These are phyloP conservation scores for Eupelmus urozonus DNA, from an alignment of 2,888 invertebrate genomes.

Conservation along the genomic window DNA sequence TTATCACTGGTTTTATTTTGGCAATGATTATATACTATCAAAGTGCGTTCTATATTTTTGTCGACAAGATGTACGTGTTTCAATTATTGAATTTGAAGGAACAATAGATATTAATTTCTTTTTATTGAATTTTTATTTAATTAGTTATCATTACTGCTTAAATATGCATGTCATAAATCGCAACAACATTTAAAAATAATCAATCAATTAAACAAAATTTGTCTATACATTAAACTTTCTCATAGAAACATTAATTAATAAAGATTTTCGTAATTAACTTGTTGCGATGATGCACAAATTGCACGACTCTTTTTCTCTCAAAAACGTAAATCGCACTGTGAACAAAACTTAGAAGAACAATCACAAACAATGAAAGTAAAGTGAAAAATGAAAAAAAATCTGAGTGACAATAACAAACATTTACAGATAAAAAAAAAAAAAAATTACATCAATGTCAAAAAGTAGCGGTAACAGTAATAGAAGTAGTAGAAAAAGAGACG, in stretches of 20 bases:
- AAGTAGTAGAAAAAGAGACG: constrained; percentile 47
- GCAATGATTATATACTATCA: constrained; percentile 22
- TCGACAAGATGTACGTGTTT: constrained; percentile 5
- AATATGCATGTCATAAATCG: too few species aligned
- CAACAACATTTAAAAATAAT: too few species aligned
- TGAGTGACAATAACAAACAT: not conserved
- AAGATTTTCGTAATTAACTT: too few species aligned
- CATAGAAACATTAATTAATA: too few species aligned
- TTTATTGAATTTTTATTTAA: too few species aligned
- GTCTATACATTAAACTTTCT: too few species aligned
- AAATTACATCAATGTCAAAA: not conserved
- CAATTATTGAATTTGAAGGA: too few species aligned
- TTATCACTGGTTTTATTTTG: constrained; percentile 27
- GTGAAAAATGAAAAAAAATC: constrained; percentile 11
- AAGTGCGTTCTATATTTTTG: constrained; percentile 39
- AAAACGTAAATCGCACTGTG: constrained; percentile 40
- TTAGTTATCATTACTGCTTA: too few species aligned
- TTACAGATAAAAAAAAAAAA: constrained; percentile 6
- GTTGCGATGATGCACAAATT: too few species aligned
- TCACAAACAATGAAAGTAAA: constrained; percentile 12
- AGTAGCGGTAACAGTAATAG: constrained; percentile 1
- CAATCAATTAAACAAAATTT: too few species aligned
- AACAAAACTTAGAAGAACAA: not conserved
- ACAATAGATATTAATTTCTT: too few species aligned
- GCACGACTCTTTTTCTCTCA: not conserved